Base-by-base conservation (phyloP, 2,113 vertebrate genomes). In the Chrysochloris asiatica region DNA sequence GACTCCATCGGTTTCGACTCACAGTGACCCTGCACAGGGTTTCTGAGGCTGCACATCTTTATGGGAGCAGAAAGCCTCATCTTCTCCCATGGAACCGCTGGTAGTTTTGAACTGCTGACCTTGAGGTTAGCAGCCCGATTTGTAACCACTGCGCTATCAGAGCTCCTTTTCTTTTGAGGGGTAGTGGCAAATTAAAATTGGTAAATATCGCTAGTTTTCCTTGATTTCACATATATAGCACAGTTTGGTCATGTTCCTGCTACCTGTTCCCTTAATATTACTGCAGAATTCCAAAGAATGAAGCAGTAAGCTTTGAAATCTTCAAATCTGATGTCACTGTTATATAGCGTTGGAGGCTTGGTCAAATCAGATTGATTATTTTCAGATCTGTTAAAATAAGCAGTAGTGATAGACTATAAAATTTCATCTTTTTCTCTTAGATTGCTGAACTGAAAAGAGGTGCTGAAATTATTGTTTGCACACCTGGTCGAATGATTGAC, bases 401-500 rank as follows among this genome's bases (percentile, higher is more conserved):
- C 4, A 69, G 38, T 86, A 61, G 9, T 95, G 78, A 63, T 71
- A n/a, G 38, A 36, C 9, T 88, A 8, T 78, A 81, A 90, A 93
- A 28, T 54, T 7, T 91, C 84, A 80, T 50, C 76, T 91, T 93
- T 95, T 75, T 11, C 33, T 94, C 0, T 93, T 97, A 99, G 99
- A 99, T 99, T 89, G 99, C 99, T 97, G 99, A 99, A 97, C 98
- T 99, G 97, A 99, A 99, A 98, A 98, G 99, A 98, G 99, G 99
- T 97, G 99, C 99, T 80, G 99, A 99, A 97, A 99, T 99, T 97
- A 99, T 99, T 93, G 99, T 99, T 96, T 99, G 99, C 96, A 99
- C 99, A 48, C 99, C 99, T 71, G 99, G 99, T 33, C 98, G 99
- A 96, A 99, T 99, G 99, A 99, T 99, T 97, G 99, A 99, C 98